phyloP scores from a whole-genome alignment of 2,113 vertebrate species.

The Seriola rivoliana region DNA sequence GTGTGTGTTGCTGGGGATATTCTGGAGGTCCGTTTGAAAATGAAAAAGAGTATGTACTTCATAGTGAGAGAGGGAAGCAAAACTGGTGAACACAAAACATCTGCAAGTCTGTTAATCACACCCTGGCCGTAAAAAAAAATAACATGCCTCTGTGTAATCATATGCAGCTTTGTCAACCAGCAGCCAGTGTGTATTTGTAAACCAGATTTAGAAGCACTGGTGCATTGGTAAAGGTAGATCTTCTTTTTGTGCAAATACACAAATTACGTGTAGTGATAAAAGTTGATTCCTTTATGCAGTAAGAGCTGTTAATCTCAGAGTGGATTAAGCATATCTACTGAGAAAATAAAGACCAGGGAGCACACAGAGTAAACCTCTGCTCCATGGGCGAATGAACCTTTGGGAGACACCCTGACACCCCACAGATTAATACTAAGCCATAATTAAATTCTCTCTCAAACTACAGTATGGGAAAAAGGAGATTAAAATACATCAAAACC shows the following conservation, averaged over 20 bases:
- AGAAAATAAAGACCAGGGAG: slow-evolving; percentile 36
- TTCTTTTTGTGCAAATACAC: slow-evolving; percentile 30
- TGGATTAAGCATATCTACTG: slow-evolving; percentile 60
- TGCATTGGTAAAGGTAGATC: slow-evolving; percentile 23
- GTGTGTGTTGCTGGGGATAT: neutral
- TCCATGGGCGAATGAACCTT: slow-evolving; percentile 15
- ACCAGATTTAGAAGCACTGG: slow-evolving; percentile 17
- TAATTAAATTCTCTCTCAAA: slow-evolving; percentile 36
- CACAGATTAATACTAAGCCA: slow-evolving; percentile 62
- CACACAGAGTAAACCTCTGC: neutral
- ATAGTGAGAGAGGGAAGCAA: neutral
- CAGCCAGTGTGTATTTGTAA: slow-evolving; percentile 16
- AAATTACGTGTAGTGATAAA: slow-evolving; percentile 30
- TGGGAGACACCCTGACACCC: slow-evolving; percentile 41
- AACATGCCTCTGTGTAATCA: slow-evolving; percentile 26
- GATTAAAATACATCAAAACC: slow-evolving; percentile 64
- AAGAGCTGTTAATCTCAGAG: slow-evolving; percentile 51
- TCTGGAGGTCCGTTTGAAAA: neutral
- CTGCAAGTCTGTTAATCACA: slow-evolving; percentile 1
- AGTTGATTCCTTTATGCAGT: slow-evolving; percentile 34
- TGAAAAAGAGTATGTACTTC: neutral
- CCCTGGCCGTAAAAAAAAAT: neutral
- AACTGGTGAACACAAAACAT: neutral
- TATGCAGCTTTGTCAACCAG: neutral
- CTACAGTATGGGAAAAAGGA: slow-evolving; percentile 51